Evolutionary conservation across 2,113 vertebrate species (phyloP).

Genomic region (Petroica traversi): DNA sequence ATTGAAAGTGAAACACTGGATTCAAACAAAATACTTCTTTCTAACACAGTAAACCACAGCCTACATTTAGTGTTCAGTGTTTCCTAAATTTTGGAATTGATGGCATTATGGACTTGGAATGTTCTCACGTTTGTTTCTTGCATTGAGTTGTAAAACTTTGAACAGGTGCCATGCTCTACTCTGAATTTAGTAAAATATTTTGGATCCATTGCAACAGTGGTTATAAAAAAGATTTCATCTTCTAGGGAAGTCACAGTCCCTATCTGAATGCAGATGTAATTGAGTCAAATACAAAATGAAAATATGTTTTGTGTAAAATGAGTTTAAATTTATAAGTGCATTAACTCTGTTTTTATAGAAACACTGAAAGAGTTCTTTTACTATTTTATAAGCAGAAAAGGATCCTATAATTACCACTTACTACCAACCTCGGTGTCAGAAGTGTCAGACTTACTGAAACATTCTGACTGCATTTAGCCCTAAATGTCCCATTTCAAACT

Average conservation of each 20-base stretch:
- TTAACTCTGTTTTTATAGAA: not conserved
- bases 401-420: not conserved
- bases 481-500: not conserved
- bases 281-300: not conserved
- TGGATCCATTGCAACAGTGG: not conserved
- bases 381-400: not conserved
- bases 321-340: not conserved
- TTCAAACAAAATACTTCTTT: not conserved
- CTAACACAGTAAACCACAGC: not conserved
- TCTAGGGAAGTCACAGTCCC: not conserved
- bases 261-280: fast-evolving
- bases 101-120: not conserved
- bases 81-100: not conserved
- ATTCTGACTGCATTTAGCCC: not conserved
- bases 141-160: not conserved
- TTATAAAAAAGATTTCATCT: not conserved
- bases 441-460: not conserved
- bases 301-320: not conserved
- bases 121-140: not conserved
- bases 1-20: not conserved
- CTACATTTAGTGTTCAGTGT: not conserved
- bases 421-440: not conserved
- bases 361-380: not conserved
- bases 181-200: not conserved
- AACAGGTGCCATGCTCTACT: not conserved